Evolutionary conservation across 2,113 vertebrate species (phyloP).

Genomic region (Myiagra hebetior): DNA sequence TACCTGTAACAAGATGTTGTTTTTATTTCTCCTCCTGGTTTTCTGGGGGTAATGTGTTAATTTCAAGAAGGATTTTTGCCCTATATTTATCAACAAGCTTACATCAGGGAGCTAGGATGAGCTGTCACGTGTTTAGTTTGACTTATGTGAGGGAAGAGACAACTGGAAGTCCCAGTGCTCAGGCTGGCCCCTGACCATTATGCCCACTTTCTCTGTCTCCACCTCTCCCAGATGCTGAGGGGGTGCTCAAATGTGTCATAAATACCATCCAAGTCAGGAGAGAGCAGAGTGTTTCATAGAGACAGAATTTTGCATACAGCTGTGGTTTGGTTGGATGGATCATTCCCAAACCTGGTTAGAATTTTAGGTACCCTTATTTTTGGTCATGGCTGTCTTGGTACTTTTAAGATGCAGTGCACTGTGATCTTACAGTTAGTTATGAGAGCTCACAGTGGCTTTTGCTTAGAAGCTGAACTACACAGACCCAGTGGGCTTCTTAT

Average conservation of each 20-base stretch:
- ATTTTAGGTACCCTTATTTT: not conserved
- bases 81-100: not conserved
- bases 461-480: not conserved
- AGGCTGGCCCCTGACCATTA: not conserved
- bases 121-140: not conserved
- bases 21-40: not conserved
- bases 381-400: not conserved
- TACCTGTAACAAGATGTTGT: not conserved
- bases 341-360: not conserved
- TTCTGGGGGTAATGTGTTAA: not conserved
- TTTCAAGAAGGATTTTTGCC: not conserved
- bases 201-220: not conserved
- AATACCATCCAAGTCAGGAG: not conserved
- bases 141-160: not conserved
- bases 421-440: not conserved
- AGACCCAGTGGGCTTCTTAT: not conserved
- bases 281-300: not conserved
- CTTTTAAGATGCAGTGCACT: not conserved
- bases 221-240: not conserved
- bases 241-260: not conserved
- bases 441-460: not conserved
- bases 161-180: not conserved
- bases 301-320: not conserved
- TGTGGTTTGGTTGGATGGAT: not conserved
- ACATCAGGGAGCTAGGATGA: not conserved